A percentile compares a stretch with the other conserved stretches of the same genome.
Conservation (phyloP, 2,888 invertebrate species). For the Euplagia quadripunctaria region DNA sequence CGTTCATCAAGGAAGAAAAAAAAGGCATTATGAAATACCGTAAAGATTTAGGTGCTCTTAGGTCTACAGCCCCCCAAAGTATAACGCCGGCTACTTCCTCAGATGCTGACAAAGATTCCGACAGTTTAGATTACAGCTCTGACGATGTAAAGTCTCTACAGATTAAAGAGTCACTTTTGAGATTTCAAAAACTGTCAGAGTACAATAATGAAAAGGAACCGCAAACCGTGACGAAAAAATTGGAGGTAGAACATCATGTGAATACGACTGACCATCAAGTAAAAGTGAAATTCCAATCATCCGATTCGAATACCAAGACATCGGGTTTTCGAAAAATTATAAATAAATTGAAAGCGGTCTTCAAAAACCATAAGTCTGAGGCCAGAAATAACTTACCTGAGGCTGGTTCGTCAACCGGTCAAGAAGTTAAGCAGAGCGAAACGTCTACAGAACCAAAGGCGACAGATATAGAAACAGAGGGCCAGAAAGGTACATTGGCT, state of each 20-base stretch:
- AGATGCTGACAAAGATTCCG: background rate
- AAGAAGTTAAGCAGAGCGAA: background rate
- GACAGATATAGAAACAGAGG: background rate
- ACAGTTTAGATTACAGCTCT: background rate
- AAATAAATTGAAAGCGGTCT: background rate
- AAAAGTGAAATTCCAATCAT: background rate
- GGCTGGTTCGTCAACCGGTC: background rate
- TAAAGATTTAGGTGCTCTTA: background rate
- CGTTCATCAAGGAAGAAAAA: conserved; percentile 46
- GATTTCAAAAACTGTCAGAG: too few species aligned
- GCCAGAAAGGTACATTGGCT: background rate
- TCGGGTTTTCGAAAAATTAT: background rate
- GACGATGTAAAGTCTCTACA: background rate
- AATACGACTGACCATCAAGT: background rate
- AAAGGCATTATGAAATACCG: conserved; percentile 59
- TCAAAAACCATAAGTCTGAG: background rate
- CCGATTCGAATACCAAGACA: background rate
- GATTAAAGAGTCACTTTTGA: background rate
- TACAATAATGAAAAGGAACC: background rate
- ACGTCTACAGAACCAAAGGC: background rate
- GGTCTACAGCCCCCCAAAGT: background rate
- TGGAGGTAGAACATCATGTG: background rate
- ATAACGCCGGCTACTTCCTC: conserved; percentile 32
- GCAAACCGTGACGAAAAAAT: background rate
- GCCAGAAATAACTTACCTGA: background rate